Evolutionary conservation across 2,797 vertebrate genomes (phyloP).

Genomic region (Enteromius anoplus): DNA sequence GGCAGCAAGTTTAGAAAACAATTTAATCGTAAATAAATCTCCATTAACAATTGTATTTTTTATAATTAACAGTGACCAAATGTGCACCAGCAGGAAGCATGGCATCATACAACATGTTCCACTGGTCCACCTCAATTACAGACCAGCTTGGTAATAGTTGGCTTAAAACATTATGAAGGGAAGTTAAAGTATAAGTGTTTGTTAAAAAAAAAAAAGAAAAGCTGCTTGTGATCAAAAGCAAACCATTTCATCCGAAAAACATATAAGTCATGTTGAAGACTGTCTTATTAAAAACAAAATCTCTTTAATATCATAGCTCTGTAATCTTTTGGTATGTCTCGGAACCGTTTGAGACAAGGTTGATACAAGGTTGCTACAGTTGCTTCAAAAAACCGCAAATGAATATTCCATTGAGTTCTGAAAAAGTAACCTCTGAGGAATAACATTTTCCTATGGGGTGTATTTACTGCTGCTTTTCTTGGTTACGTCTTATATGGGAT

Average conservation of each 20-base stretch:
- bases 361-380: neutral
- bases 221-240: neutral
- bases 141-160: neutral
- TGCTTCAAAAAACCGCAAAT: neutral
- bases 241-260: neutral
- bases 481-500: conserved; percentile 5
- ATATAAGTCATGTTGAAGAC: neutral
- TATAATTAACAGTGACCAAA: neutral
- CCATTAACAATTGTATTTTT: neutral
- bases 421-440: neutral
- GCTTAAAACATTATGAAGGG: neutral
- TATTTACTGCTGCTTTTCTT: conserved; percentile 1
- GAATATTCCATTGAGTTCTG: neutral
- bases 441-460: neutral
- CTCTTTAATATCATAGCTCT: neutral
- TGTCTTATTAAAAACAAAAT: neutral
- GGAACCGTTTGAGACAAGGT: neutral
- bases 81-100: neutral
- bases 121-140: neutral
- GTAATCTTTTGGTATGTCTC: neutral
- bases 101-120: conserved; percentile 1
- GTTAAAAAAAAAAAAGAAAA: neutral
- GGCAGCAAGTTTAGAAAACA: neutral
- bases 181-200: neutral
- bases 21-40: no score